Base-by-base conservation (phyloP, 2,888 invertebrate species). In the Neoscelio sp. region DNA sequence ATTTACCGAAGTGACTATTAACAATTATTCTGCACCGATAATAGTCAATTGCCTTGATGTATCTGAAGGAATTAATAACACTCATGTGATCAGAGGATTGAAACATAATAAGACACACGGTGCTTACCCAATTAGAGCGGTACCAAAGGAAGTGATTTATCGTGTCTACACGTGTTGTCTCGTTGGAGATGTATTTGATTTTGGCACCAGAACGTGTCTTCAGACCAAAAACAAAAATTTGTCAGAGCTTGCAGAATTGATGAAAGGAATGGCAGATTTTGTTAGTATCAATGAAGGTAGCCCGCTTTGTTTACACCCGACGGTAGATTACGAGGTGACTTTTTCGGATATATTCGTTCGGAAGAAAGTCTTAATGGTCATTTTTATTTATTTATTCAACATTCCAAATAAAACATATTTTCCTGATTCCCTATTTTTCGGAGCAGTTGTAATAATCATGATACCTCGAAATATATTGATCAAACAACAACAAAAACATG, bases 301-400 rank as follows among this genome's bases (percentile, higher is more conserved):
- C 28, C 40, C 42, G 5, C 0, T 28, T 42, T 58, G 56, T 26
- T 20, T 20, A 8, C 17, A 42, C 8, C 40, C 56, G 0, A 3
- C 35, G 0, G 40, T 58, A 10, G 56, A 58, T 28, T 58, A 58
- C 28, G 42, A 58, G 35, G 28, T 58, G 0, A n/a, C 23, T n/a
- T 42, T 42, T 40, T 42, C 40, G 6, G 56, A 58, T n/a, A n/a
- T n/a, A n/a, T n/a, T n/a, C n/a, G n/a, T n/a, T n/a, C n/a, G n/a
- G n/a, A n/a, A n/a, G n/a, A n/a, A n/a, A n/a, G n/a, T n/a, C n/a
- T n/a, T n/a, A n/a, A n/a, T n/a, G n/a, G n/a, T n/a, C 10, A 17
- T 58, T 10, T 42, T 15, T 26, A 17, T 58, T 26, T 4, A 26
- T 6, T 26, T 26, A 6, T 6, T 26, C 2, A 26, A 26, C 26